Base-by-base conservation (phyloP, 2,888 invertebrate genomes). In the Dryocosmus kuriphilus region DNA sequence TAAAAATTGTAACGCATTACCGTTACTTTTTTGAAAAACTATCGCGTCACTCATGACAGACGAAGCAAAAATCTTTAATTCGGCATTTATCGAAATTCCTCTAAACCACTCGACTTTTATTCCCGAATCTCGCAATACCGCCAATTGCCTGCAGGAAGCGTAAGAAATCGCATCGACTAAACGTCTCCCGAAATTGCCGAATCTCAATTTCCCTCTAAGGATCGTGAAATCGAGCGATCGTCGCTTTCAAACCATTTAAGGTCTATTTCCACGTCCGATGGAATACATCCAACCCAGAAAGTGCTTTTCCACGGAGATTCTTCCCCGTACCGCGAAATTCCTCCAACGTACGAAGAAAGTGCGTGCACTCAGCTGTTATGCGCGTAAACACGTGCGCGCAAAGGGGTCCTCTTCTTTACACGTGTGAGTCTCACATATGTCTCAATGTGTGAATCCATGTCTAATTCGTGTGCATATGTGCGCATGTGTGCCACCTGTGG, bases 311-410 rank as follows among this genome's bases (percentile, higher is more conserved):
- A 19, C 41, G 22, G 32, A 74, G 35, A 55, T 27, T 35, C 41
- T 38, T 38, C 35, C 35, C 46, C 38, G 60, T 57, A 77, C 71
- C 76, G 62, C 63, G 62, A 61, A 81, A 55, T 57, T 76, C 30
- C 35, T 9, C 16, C 46, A 77, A 63, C 24, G 46, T 67, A 67
- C 78, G 75, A 67, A 77, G 77, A 73, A 73, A 76, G 80, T 84
- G 80, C 81, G 82, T 84, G 84, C 87, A 86, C 87, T 90, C 90
- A 90, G 90, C 90, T 90, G 90, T 90, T 89, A 86, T 90, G 89
- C 90, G 90, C 90, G 90, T 86, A 89, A 90, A 90, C 90, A 90
- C 90, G 90, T 89, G 90, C 90, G 89, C 87, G 85, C 88, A 87
- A 83, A 84, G 86, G 86, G 86, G 87, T 85, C 73, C 74, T 77